Percentiles rank a stretch among this genome's conserved stretches.
phyloP scores from a whole-genome alignment of 2,888 invertebrate genomes.

The Miltochrista miniata region DNA sequence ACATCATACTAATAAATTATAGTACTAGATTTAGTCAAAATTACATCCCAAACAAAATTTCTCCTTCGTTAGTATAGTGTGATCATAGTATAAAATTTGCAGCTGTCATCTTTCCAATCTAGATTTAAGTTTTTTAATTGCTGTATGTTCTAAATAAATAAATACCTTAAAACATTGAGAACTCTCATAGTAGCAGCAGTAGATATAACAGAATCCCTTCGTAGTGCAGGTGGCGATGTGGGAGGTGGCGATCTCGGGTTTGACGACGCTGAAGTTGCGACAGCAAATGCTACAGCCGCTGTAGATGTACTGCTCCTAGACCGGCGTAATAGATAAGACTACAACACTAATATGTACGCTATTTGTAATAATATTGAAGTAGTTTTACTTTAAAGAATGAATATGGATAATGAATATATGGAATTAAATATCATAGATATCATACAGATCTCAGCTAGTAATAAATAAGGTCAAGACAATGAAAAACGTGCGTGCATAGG shows the following conservation, averaged over 20 bases:
- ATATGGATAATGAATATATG: neutral
- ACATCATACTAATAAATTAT: too few relatives aligned
- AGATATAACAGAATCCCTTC: constrained; percentile 90
- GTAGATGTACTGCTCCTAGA: constrained; percentile 92
- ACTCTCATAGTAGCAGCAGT: constrained; percentile 98
- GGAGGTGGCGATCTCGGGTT: constrained; percentile 88
- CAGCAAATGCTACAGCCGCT: constrained; percentile 96
- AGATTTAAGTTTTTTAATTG: too few relatives aligned
- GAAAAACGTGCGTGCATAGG: constrained; percentile 22
- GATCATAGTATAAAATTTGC: too few relatives aligned
- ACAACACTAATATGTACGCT: neutral
- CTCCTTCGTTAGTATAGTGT: too few relatives aligned
- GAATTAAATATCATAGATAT: neutral
- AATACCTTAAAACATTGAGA: constrained; percentile 90
- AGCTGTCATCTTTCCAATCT: too few relatives aligned
- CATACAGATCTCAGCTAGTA: neutral
- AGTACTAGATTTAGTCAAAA: too few relatives aligned
- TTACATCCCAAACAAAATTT: too few relatives aligned
- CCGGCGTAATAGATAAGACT: constrained; percentile 20
- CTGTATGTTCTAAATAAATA: too few relatives aligned
- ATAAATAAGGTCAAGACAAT: constrained; percentile 10
- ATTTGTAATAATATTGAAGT: neutral
- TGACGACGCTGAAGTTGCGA: constrained; percentile 94
- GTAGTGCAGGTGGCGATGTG: constrained; percentile 75
- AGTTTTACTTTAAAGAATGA: neutral